phyloP scores from a whole-genome alignment of 1,140 invertebrate genomes.

The Aethina tumida region DNA sequence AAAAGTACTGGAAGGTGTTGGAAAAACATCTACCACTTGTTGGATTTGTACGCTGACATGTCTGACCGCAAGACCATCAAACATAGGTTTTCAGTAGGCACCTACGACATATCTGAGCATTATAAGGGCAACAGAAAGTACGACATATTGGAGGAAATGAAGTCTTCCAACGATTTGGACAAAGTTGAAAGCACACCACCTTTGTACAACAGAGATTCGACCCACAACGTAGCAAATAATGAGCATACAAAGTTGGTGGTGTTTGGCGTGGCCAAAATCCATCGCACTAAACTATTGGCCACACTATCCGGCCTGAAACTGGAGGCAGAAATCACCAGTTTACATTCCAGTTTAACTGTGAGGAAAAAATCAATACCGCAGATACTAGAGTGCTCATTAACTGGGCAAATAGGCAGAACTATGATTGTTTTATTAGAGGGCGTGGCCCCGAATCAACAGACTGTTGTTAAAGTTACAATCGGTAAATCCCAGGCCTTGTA shows the following conservation, averaged over 20 bases:
- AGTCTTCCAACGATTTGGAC: constrained; percentile 39
- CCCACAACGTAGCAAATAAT: constrained; percentile 8
- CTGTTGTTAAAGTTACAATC: constrained; percentile 79
- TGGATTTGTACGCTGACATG: constrained; percentile 89
- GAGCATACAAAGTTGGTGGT: constrained; percentile 32
- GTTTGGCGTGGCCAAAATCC: constrained; percentile 70
- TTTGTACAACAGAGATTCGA: constrained; percentile 18
- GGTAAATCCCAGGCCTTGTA: constrained; percentile 82
- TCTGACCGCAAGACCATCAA: constrained; percentile 87
- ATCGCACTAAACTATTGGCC: constrained; percentile 76
- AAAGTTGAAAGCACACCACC: constrained; percentile 30
- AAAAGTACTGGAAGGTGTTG: constrained; percentile 64
- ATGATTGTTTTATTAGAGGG: constrained; percentile 90
- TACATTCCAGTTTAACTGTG: constrained; percentile 70
- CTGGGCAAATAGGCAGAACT: constrained; percentile 81
- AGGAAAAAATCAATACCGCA: constrained; percentile 61
- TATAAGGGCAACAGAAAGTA: constrained; percentile 45
- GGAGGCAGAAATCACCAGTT: constrained; percentile 77
- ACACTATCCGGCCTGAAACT: constrained; percentile 88
- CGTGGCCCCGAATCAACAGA: constrained; percentile 80
- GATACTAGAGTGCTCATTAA: constrained; percentile 75
- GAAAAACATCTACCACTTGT: constrained; percentile 86
- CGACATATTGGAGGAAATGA: constrained; percentile 37
- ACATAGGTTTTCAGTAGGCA: constrained; percentile 38
- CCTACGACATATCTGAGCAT: constrained; percentile 40